Base-by-base conservation (phyloP, 2,888 invertebrate species). In the Steinernema hermaphroditum region DNA sequence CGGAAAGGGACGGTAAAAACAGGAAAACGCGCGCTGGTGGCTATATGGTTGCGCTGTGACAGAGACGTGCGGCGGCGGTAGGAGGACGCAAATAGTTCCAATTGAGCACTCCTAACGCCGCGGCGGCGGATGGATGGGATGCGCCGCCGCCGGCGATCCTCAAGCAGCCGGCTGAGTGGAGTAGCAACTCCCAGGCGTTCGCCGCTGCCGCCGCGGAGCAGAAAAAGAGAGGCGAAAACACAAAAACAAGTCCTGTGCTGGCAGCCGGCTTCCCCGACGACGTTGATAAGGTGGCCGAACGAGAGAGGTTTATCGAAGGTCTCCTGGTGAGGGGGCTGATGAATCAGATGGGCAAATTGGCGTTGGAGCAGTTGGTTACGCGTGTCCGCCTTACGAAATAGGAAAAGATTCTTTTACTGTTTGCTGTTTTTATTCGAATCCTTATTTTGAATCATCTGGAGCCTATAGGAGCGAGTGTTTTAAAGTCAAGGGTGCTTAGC, bases 71-170 rank as follows among this genome's bases (percentile, higher is more conserved):
- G 14, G 14, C 8, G 41, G 41, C 9, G 14, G 46, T 16, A 9
- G 46, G 46, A 46, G 46, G 46, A 16, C 46, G 46, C 46, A n/a
- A 16, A 46, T 46, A 46, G 46, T 46, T 46, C 46, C 46, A 16
- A 46, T 9, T 2, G 46, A 46, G 46, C 46, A 46, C 46, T 46
- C 46, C 46, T 16, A 46, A 16, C 46, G 46, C 46, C 6, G n/a
- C 8, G 8, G 46, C 46, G 46, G 2, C n/a, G 46, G 37, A n/a
- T n/a, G n/a, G n/a, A n/a, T 19, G 9, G 46, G 46, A 16, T 16
- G 46, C 46, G 37, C 8, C 16, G 46, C 46, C 46, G 46, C 46
- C n/a, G 16, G 19, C 46, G 4, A n/a, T n/a, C 46, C 46, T 16
- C 46, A 19, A 46, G 46, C 46, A n/a, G 46, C 6, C 8, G 2